Percentiles rank a stretch among this genome's conserved stretches.
phyloP scores from a whole-genome alignment of 2,113 vertebrate genomes.

The Odobenus rosmarus region DNA sequence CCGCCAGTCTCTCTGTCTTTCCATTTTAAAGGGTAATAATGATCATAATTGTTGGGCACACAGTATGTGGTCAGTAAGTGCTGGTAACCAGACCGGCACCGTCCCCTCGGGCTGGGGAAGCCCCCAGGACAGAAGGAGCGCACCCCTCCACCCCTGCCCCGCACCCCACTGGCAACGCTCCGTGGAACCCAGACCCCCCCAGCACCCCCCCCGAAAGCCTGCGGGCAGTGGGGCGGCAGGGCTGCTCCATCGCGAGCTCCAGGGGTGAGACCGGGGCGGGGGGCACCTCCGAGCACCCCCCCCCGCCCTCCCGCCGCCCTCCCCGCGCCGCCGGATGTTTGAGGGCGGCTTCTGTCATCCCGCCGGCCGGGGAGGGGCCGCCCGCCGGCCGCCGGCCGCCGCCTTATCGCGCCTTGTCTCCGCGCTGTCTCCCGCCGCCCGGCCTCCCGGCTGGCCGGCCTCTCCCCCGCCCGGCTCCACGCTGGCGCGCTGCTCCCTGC shows the following conservation, averaged over 20 bases:
- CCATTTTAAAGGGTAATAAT: not conserved
- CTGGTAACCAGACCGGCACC: not conserved
- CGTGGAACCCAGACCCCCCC: not conserved
- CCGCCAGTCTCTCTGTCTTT: not conserved
- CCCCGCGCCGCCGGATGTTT: conserved; percentile 24
- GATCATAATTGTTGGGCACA: not conserved
- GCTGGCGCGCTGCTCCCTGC: conserved; percentile 57
- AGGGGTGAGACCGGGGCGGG: not conserved
- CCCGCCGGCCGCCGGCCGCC: conserved; percentile 32
- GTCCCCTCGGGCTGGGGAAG: not conserved
- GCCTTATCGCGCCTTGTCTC: conserved; percentile 68
- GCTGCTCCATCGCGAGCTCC: not conserved
- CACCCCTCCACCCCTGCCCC: not conserved
- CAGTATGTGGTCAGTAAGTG: not conserved
- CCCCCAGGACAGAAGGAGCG: not conserved
- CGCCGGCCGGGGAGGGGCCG: conserved; percentile 16
- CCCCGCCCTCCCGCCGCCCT: not conserved
- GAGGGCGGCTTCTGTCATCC: conserved; percentile 53
- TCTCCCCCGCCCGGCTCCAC: conserved; percentile 50
- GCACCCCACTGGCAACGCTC: not conserved
- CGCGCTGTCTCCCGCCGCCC: conserved; percentile 49
- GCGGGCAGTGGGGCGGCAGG: not conserved
- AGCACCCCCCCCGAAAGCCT: too few species aligned
- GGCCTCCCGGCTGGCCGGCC: conserved; percentile 47
- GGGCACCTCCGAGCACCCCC: not conserved